Evolutionary conservation across 1,140 invertebrate genomes (phyloP), one percentile per base, ranked within the genome.

Genomic region (Drosophila tropicalis): DNA sequence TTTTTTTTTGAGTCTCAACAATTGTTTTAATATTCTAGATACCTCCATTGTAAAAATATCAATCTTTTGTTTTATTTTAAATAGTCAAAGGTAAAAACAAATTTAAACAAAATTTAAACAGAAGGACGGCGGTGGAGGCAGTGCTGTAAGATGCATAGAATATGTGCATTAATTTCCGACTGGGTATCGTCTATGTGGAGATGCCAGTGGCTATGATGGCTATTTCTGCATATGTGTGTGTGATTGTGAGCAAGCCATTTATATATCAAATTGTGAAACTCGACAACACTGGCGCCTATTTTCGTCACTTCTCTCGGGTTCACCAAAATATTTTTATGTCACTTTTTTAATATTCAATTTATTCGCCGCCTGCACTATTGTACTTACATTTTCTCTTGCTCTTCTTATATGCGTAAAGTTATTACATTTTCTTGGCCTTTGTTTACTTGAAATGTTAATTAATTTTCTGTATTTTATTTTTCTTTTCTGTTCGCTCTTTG

Each of bases 271-370:
- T 39, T 44, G 9, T 22, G 58, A 44, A 40, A 65, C 60, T 81
- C 75, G 83, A 70, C 82, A 87, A 87, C 83, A 79, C 82, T 86
- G 76, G 69, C 79, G 83, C 83, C 80, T 86, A 89, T 87, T 89
- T 87, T 87, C 61, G 83, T 87, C 83, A 83, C 72, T 87, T 87
- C 82, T 79, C 72, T 67, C 36, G 10, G 36, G 44, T 40, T 75
- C 67, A 36, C 57, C 17, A 51, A 51, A 51, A 58, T 58, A 39
- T 36, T 58, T 32, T 1, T 56, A 29, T 57, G 4, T 34, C 29
- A 13, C 36, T 34, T 39, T 57, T 32, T 29, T 22, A 22, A 32
- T 15, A 44, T 62, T 32, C 12, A 57, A 12, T 12, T 0, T 19
- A 36, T 58, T 10, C 17, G 17, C 7, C 17, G 47, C 12, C 12